Base-by-base conservation (phyloP, 2,888 invertebrate species). In the Ellobium chinense region DNA sequence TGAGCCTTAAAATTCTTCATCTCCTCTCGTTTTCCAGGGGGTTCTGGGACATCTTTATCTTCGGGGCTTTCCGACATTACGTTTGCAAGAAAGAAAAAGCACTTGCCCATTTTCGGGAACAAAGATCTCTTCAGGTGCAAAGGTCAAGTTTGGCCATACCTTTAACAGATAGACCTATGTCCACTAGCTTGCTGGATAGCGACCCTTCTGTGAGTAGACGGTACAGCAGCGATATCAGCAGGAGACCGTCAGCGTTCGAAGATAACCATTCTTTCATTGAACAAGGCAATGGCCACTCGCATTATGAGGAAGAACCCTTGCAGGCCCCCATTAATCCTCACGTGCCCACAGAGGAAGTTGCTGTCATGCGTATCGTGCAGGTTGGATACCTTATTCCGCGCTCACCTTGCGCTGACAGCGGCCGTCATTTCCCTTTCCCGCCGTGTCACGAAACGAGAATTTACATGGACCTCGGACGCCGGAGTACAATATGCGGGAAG, bases 21-120 rank as follows among this genome's bases (percentile, higher is more conserved):
- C 29, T 79, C 86, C 86, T 78, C 39, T 85, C 31, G 29, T 84
- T 72, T 75, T 83, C 63, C 24, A 27, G 90, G 27, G 90, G 90
- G 0, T 83, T 89, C 24, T 87, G 87, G 84, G 88, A 89, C 76
- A 80, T 90, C 21, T 82, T 85, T 60, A 88, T 90, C n/a, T 90
- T 89, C 76, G 85, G 88, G 0, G 88, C 88, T 63, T 89, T 89
- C 66, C 86, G 89, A 29, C 89, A 89, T 74, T 89, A 89, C 81
- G 89, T 90, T 27, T 89, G 88, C 36, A 83, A 83, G 60, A 85
- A 85, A 34, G 85, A 85, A 60, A 80, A 84, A 39, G 85, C 82
- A 1, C 68, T 85, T n/a, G 85, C 85, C 12, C 81, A 81, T 27
- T 80, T 85, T 70, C 72, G 85, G 24, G 84, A 82, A 14, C 78